These are phyloP conservation scores for Metopia argyrocephala DNA, from an alignment of 2,888 invertebrate species.

Conservation along the genomic window DNA sequence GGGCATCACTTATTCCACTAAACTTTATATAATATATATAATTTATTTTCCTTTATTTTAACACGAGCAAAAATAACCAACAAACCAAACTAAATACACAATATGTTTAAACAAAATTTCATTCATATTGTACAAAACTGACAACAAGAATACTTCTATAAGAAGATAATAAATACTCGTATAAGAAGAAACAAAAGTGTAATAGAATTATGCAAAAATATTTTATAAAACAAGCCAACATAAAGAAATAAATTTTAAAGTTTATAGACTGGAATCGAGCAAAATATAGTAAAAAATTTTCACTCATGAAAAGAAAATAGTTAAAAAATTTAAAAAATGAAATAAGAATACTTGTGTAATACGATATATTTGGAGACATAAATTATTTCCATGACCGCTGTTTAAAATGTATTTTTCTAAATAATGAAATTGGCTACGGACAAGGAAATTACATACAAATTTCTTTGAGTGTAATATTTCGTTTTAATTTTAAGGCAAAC, in stretches of 20 bases:
- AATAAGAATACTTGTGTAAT: no score
- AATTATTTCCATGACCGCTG: no score
- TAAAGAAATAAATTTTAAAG: conserved; percentile 61
- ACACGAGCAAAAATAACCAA: conserved; percentile 30
- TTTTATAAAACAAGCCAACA: conserved; percentile 46
- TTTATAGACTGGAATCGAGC: conserved; percentile 48
- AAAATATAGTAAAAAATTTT: conserved; percentile 7
- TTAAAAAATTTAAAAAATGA: no score
- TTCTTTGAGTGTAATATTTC: neutral
- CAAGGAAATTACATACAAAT: neutral
- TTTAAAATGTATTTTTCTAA: no score
- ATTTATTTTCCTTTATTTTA: conserved; percentile 31
- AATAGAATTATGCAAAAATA: conserved; percentile 60
- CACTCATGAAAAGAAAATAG: conserved; percentile 4
- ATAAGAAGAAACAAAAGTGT: conserved; percentile 47
- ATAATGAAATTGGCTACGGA: neutral
- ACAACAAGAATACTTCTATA: neutral
- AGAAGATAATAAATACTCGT: conserved; percentile 4
- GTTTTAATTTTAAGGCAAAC: neutral
- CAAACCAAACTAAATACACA: conserved; percentile 55
- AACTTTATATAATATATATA: neutral
- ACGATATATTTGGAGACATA: no score
- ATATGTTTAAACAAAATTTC: conserved; percentile 60
- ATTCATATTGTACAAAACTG: conserved; percentile 39
- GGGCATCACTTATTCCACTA: no score